Conservation (phyloP, 2,888 invertebrate species). For the Atherix ibis region DNA sequence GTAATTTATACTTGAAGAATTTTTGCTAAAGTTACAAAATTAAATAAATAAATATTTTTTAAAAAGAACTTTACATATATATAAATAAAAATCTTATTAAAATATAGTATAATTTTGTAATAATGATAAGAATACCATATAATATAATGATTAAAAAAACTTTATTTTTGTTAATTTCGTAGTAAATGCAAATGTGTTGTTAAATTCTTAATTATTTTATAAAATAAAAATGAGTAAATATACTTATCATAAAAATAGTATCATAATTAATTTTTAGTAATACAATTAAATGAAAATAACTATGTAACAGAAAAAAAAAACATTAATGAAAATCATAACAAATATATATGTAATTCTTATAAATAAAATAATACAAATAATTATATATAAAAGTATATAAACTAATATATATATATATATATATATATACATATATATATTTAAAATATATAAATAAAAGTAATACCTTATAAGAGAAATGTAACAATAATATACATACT, state of each 20-base stretch:
- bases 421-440: too few species aligned
- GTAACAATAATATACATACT: too few species aligned
- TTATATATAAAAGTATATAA: slow-evolving; percentile 1
- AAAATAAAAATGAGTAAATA: not conserved
- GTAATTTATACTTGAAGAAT: too few species aligned
- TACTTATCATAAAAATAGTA: too few species aligned
- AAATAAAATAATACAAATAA: slow-evolving; percentile 4
- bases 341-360: too few species aligned
- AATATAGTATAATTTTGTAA: too few species aligned
- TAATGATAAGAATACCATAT: slow-evolving; percentile 8
- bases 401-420: not conserved
- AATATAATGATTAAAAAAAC: slow-evolving; percentile 3
- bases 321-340: slow-evolving; percentile 4
- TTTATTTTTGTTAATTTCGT: slow-evolving; percentile 2
- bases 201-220: slow-evolving; percentile 10
- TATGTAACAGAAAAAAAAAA: slow-evolving; percentile 1
- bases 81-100: too few species aligned
- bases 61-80: too few species aligned
- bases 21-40: too few species aligned
- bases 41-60: too few species aligned
- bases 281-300: not conserved
- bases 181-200: slow-evolving; percentile 8
- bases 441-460: slow-evolving; percentile 1
- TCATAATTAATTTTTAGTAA: too few species aligned
- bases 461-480: not conserved